Evolutionary conservation across 2,113 vertebrate genomes (phyloP), one percentile per base, ranked within the genome.

Genomic region (Scopus umbretta): DNA sequence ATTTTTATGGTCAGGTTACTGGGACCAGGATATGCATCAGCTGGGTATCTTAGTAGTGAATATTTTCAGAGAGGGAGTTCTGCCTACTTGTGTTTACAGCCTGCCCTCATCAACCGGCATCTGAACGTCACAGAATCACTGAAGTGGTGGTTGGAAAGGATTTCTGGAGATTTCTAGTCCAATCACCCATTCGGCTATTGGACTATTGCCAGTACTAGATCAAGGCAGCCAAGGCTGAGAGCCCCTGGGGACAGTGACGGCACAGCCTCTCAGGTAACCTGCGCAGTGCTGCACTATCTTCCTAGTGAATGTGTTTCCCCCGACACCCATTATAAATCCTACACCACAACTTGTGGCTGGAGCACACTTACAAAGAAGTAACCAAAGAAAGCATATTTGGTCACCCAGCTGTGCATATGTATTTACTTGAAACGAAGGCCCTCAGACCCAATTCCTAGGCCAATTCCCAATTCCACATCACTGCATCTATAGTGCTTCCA

Each of bases 291-390:
- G 74, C 49, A 14, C 52, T 20, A 9, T 8, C 38, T 43, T 65
- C 82, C 32, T 23, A 18, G 15, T 0, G 25, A 78, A 73, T 55
- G 29, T 7, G 13, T 38, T 66, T 13, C 7, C 14, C 16, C 25
- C 5, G 3, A 2, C 2, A 3, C 26, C 11, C 9, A 9, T 1
- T 16, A 42, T 10, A 9, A 71, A 17, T 10, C 43, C 13, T 21
- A 36, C 7, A 4, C 1, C 38, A 68, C 52, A 65, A 47, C 40
- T 21, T 30, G 32, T 29, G 43, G 26, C 32, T 40, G 32, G 38
- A 53, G 75, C 34, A 47, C 16, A 9, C 19, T 49, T 6, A 38
- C 3, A 66, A n/a, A 32, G 23, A 19, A 20, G 9, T 23, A 42
- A 74, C 7, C n/a, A 45, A 30, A 67, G 26, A 58, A 42, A 80